Evolutionary conservation across 2,888 invertebrate genomes (phyloP).

Genomic region (Meta bourneti): DNA sequence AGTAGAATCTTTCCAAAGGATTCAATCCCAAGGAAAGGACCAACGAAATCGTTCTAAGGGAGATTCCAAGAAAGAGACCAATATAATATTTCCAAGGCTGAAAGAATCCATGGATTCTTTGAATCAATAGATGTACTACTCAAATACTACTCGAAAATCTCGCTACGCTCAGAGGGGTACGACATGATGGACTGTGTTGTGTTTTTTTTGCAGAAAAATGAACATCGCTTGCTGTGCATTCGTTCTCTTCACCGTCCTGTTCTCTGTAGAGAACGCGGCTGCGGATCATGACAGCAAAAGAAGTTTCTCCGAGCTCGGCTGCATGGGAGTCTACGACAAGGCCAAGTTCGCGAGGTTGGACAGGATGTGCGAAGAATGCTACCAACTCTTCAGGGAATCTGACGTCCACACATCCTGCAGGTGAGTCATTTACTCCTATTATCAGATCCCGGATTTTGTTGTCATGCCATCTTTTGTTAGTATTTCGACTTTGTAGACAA

Average conservation of each 20-base stretch:
- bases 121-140: too few species aligned
- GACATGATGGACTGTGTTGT: background rate
- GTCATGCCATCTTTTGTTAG: too few species aligned
- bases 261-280: too few species aligned
- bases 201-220: background rate
- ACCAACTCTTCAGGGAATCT: constrained; percentile 77
- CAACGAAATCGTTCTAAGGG: too few species aligned
- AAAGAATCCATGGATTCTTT: too few species aligned
- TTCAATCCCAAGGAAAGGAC: too few species aligned
- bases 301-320: constrained; percentile 75
- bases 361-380: constrained; percentile 78
- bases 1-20: too few species aligned
- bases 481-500: background rate
- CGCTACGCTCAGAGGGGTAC: too few species aligned
- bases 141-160: too few species aligned
- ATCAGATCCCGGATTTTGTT: too few species aligned
- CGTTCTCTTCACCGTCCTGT: background rate
- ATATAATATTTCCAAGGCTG: too few species aligned
- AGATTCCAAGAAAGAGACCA: too few species aligned
- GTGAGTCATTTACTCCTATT: constrained; percentile 42
- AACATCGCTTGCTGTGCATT: background rate
- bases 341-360: constrained; percentile 77
- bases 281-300: constrained; percentile 7
- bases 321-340: constrained; percentile 77
- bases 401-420: constrained; percentile 77